Evolutionary conservation across 2,113 vertebrate genomes (phyloP).

Genomic region (Hystrix brachyura): DNA sequence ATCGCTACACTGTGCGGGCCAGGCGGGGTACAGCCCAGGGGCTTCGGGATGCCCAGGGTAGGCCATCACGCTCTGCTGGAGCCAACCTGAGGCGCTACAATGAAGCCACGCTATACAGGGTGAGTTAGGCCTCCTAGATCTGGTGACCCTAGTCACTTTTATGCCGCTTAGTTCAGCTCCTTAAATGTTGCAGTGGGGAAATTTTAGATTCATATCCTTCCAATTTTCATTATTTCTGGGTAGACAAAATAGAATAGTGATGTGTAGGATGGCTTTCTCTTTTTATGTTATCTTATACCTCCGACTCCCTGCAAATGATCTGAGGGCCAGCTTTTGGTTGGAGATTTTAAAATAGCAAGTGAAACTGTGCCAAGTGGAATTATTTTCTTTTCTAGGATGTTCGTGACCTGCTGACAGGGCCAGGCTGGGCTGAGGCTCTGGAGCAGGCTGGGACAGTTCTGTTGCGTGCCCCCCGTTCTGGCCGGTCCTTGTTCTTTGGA

Average conservation of each 20-base stretch:
- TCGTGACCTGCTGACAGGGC: slow-evolving; percentile 92
- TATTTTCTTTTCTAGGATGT: slow-evolving; percentile 90
- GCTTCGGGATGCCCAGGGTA: slow-evolving; percentile 91
- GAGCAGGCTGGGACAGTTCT: slow-evolving; percentile 92
- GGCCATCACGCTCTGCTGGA: slow-evolving; percentile 92
- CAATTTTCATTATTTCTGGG: slow-evolving; percentile 33
- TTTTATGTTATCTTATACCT: neutral
- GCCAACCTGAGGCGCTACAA: slow-evolving; percentile 95
- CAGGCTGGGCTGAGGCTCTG: slow-evolving; percentile 91
- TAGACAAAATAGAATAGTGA: slow-evolving; percentile 2
- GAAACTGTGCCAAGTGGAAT: slow-evolving; percentile 34
- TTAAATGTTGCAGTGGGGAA: neutral
- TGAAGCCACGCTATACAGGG: slow-evolving; percentile 93
- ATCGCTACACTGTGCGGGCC: slow-evolving; percentile 96
- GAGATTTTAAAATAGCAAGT: slow-evolving; percentile 39
- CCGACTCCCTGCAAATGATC: neutral
- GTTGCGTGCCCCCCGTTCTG: slow-evolving; percentile 91
- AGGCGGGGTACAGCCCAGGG: slow-evolving; percentile 95
- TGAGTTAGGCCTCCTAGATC: slow-evolving; percentile 65
- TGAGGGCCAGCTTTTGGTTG: neutral
- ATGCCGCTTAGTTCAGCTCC: neutral
- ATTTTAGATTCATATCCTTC: neutral
- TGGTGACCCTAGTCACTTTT: neutral
- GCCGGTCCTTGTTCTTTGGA: slow-evolving; percentile 91
- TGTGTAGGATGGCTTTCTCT: slow-evolving; percentile 22